Percentiles rank a stretch among this genome's conserved stretches.
These are phyloP conservation scores for Craterocephalus amniculus DNA, from an alignment of 2,797 vertebrate species.

Conservation along the genomic window DNA sequence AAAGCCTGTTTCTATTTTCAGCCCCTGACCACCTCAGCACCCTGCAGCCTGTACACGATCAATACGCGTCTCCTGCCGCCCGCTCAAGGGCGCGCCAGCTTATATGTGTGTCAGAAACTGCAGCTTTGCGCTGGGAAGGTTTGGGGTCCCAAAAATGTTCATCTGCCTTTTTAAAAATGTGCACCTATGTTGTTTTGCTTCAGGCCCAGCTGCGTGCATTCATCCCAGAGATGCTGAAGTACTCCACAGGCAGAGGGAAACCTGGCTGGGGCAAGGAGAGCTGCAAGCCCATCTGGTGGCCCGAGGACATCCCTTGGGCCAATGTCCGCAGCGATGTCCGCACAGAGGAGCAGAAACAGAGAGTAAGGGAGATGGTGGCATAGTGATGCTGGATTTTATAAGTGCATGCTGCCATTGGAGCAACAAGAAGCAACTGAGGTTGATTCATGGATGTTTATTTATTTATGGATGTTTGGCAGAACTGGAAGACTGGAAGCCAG, in stretches of 20 bases:
- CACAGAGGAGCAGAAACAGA: constrained; percentile 96
- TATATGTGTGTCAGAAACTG: constrained; percentile 18
- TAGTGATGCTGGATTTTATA: neutral
- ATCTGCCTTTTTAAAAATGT: neutral
- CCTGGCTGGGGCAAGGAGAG: constrained; percentile 99
- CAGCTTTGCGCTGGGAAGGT: constrained; percentile 18
- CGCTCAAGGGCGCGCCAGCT: constrained; percentile 61
- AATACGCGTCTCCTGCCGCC: constrained; percentile 53
- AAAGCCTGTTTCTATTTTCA: constrained; percentile 69
- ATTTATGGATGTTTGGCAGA: neutral
- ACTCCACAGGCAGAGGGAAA: constrained; percentile 96
- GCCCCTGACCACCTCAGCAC: constrained; percentile 56
- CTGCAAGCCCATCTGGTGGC: constrained; percentile 99
- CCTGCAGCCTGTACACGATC: constrained; percentile 59
- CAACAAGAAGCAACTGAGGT: neutral
- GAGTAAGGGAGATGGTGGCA: constrained; percentile 77
- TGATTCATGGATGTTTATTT: constrained; percentile 1
- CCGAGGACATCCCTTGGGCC: constrained; percentile 98
- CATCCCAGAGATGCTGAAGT: constrained; percentile 99
- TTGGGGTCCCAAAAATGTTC: constrained; percentile 11
- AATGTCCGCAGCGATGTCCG: constrained; percentile 98
- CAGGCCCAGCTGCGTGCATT: constrained; percentile 98
- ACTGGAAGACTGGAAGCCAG: no score
- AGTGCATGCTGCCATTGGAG: neutral
- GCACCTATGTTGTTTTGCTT: constrained; percentile 15